Conservation (phyloP, 1,140 invertebrate genomes). For the Adelges cooleyi region DNA sequence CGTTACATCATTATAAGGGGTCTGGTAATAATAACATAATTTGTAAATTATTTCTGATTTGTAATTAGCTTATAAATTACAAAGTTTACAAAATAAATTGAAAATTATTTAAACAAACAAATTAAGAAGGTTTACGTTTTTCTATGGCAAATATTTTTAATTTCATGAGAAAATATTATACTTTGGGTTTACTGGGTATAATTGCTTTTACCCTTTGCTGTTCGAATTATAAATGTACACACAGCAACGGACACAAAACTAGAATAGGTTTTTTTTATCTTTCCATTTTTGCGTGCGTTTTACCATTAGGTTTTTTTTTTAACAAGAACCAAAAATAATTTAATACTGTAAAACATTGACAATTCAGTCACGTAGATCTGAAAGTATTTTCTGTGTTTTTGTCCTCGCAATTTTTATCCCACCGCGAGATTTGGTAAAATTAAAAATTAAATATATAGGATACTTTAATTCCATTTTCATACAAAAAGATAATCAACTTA, state of each 20-base stretch:
- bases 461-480: too few relatives aligned
- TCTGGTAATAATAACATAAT: too few relatives aligned
- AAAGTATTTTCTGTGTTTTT: too few relatives aligned
- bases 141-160: neutral
- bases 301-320: constrained; percentile 1
- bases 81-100: too few relatives aligned
- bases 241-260: constrained; percentile 13
- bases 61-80: too few relatives aligned
- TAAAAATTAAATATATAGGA: too few relatives aligned
- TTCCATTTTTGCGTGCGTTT: neutral
- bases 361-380: constrained; percentile 22
- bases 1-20: too few relatives aligned
- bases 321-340: constrained; percentile 15
- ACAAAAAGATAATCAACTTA: too few relatives aligned
- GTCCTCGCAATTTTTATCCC: neutral
- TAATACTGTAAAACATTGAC: constrained; percentile 3
- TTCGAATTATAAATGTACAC: constrained; percentile 24
- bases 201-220: constrained; percentile 17
- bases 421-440: neutral
- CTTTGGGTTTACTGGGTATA: constrained; percentile 18
- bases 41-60: too few relatives aligned
- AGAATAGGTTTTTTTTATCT: constrained; percentile 17
- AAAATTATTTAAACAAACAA: too few relatives aligned
- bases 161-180: constrained; percentile 18
- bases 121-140: too few relatives aligned